phyloP scores from a whole-genome alignment of 2,888 invertebrate species.

The Ophion slaviceki region DNA sequence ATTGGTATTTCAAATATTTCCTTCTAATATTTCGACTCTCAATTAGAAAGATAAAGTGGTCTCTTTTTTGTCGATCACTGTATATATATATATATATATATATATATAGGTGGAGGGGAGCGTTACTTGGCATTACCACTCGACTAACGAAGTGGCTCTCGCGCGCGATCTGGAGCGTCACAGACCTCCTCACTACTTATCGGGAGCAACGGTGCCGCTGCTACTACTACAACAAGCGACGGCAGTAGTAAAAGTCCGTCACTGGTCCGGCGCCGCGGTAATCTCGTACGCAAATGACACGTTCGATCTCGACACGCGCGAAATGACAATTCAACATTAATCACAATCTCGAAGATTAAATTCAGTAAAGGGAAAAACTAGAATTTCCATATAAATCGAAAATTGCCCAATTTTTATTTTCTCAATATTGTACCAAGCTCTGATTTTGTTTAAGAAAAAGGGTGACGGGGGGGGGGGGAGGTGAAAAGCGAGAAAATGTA shows the following conservation, averaged over 20 bases:
- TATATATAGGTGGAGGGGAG: not conserved
- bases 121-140: conserved; percentile 69
- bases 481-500: too few species aligned
- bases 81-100: conserved; percentile 30
- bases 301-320: not conserved
- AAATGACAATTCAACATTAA: not conserved
- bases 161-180: conserved; percentile 53
- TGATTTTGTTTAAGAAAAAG: too few species aligned
- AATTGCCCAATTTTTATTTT: not conserved
- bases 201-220: not conserved
- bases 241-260: conserved; percentile 32
- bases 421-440: too few species aligned
- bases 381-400: not conserved
- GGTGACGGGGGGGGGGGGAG: too few species aligned
- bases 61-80: too few species aligned
- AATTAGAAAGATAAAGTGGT: too few species aligned
- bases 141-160: conserved; percentile 75
- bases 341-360: not conserved
- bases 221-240: not conserved
- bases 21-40: too few species aligned
- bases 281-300: not conserved
- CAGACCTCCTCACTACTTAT: conserved; percentile 53
- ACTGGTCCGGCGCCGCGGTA: conserved; percentile 13
- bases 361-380: not conserved
- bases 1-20: conserved; percentile 32